Conservation (phyloP, 2,113 vertebrate genomes). For the Chamaetylas fuelleborni region DNA sequence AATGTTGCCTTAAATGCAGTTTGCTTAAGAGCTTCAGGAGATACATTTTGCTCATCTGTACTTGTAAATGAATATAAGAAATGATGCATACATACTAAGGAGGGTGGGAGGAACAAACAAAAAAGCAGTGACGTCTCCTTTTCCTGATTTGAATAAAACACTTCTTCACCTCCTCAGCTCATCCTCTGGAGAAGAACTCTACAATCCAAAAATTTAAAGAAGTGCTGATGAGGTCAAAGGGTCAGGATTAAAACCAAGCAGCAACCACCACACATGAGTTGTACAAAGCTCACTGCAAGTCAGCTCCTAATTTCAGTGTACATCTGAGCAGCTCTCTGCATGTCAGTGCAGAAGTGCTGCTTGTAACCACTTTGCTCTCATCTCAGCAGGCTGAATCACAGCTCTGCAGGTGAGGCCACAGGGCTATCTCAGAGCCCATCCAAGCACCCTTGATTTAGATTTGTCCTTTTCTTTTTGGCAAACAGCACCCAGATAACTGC, state of each 20-base stretch:
- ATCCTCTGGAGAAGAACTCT: not conserved
- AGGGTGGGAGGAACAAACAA: not conserved
- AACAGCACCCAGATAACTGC: not conserved
- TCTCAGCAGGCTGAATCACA: not conserved
- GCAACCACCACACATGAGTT: not conserved
- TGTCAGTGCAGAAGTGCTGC: not conserved
- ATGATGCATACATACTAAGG: not conserved
- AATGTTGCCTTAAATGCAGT: not conserved
- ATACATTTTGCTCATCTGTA: not conserved
- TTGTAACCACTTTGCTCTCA: not conserved
- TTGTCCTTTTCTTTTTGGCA: not conserved
- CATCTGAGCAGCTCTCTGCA: not conserved
- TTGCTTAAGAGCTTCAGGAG: not conserved
- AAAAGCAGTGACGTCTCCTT: not conserved
- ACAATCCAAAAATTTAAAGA: not conserved
- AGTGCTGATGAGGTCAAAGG: not conserved
- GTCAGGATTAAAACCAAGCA: not conserved
- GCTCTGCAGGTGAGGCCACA: not conserved
- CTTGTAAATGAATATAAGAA: not conserved
- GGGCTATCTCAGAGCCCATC: not conserved
- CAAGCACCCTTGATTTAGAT: rapidly evolving
- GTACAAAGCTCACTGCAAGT: not conserved
- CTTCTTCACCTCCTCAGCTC: not conserved
- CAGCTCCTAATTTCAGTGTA: not conserved
- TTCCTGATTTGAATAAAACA: not conserved